Evolutionary conservation across 2,888 invertebrate genomes (phyloP), one percentile per base, ranked within the genome.

Genomic region (Stenotaenia linearis): DNA sequence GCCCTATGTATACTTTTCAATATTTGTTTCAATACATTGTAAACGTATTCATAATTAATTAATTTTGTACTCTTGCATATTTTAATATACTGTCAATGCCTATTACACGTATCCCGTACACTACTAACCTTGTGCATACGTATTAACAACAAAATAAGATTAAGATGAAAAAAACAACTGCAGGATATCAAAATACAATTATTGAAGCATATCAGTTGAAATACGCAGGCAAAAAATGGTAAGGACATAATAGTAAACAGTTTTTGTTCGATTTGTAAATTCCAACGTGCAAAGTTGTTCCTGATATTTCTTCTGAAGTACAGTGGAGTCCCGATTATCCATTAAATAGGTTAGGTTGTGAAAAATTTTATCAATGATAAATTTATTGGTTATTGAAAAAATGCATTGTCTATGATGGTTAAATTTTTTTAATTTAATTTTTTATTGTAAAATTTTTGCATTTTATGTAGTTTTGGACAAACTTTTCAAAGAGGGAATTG

Each of bases 61-160:
- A 69, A 69, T 69, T 69, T 69, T 69, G 28, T 69, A 69, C 69
- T 69, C 69, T 69, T n/a, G 69, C 69, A 69, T 69, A 69, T 69
- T 69, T 69, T 69, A 69, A 25, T 69, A 50, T 50, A 69, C 69
- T 69, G 69, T 69, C 69, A 25, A 69, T 69, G 69, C 69, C 69
- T 69, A 69, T 15, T 28, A 69, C 50, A 69, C 69, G 69, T 69
- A 69, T 69, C 69, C 45, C 69, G 69, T 69, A 69, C 69, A 69
- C 69, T 25, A 69, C 69, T 69, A 69, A 69, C 69, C 69, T 69
- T 69, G 69, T 69, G 69, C 69, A 69, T 69, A 69, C 69, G 69
- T 69, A 69, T 12, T 23, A 28, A 69, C 25, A 69, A 18, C 7
- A 50, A 12, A 12, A 40, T 18, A n/a, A 50, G 18, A n/a, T 18